Conservation (phyloP, 2,888 invertebrate species). For the Cephus pulcher region DNA sequence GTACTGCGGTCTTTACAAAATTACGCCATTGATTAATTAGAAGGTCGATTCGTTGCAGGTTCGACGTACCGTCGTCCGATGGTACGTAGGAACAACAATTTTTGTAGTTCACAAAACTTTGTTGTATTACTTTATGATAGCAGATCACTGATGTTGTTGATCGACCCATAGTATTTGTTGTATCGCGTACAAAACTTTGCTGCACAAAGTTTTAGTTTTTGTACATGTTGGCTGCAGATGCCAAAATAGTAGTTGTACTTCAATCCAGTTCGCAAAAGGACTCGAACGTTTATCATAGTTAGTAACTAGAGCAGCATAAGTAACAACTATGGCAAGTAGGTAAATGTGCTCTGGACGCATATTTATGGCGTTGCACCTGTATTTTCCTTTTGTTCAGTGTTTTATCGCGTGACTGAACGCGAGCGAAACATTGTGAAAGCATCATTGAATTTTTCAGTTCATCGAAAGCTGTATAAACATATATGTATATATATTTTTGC, state of each 20-base stretch:
- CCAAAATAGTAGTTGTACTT: neutral
- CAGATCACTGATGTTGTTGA: neutral
- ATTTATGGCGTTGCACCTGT: neutral
- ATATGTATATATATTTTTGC: neutral
- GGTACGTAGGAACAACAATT: neutral
- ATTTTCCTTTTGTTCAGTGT: neutral
- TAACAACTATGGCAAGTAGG: neutral
- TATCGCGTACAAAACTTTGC: neutral
- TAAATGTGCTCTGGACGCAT: neutral
- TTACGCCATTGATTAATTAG: neutral
- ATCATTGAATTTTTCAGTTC: neutral
- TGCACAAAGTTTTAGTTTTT: neutral
- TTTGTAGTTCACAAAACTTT: neutral
- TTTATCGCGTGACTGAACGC: conserved; percentile 3
- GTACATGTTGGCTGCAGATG: neutral
- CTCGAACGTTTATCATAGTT: neutral
- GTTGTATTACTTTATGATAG: neutral
- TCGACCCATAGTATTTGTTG: neutral
- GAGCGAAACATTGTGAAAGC: conserved; percentile 9
- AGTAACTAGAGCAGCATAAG: neutral
- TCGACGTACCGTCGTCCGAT: neutral
- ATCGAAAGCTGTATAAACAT: neutral
- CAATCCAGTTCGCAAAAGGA: neutral
- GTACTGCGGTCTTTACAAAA: neutral
- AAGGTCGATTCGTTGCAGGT: neutral